Percentiles rank a stretch among this genome's conserved stretches.
phyloP scores from a whole-genome alignment of 2,888 invertebrate species.

The Gryllus longicercus region DNA sequence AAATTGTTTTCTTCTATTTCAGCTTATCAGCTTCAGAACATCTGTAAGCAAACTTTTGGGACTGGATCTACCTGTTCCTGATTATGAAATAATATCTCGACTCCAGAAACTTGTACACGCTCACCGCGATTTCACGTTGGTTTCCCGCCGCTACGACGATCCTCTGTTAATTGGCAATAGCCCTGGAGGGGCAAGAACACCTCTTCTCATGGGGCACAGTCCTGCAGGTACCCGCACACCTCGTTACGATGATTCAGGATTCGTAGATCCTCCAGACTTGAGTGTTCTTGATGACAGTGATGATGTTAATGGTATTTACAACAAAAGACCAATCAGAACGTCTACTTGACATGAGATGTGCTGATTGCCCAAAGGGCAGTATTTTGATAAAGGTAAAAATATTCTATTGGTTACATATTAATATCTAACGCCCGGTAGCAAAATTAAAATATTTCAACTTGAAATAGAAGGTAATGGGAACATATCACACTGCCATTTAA shows the following conservation, averaged over 20 bases:
- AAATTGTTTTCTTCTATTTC: constrained; percentile 33
- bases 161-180: constrained; percentile 44
- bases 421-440: no score
- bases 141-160: constrained; percentile 71
- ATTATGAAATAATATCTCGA: constrained; percentile 72
- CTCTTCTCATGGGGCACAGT: constrained; percentile 53
- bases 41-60: constrained; percentile 71
- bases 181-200: constrained; percentile 48
- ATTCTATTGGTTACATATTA: no score
- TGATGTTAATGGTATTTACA: constrained; percentile 57
- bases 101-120: constrained; percentile 81
- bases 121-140: constrained; percentile 80
- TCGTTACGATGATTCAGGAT: constrained; percentile 67
- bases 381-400: no score
- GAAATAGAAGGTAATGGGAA: no score
- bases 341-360: constrained; percentile 29
- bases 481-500: no score
- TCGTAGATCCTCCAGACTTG: constrained; percentile 62
- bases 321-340: constrained; percentile 53
- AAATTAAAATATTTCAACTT: no score
- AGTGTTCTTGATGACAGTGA: constrained; percentile 58
- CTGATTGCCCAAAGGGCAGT: no score
- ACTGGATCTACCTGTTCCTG: constrained; percentile 67
- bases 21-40: constrained; percentile 70
- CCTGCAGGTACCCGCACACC: constrained; percentile 57